Conservation (phyloP, 2,113 vertebrate genomes). For the Chlorodrepanis virens region DNA sequence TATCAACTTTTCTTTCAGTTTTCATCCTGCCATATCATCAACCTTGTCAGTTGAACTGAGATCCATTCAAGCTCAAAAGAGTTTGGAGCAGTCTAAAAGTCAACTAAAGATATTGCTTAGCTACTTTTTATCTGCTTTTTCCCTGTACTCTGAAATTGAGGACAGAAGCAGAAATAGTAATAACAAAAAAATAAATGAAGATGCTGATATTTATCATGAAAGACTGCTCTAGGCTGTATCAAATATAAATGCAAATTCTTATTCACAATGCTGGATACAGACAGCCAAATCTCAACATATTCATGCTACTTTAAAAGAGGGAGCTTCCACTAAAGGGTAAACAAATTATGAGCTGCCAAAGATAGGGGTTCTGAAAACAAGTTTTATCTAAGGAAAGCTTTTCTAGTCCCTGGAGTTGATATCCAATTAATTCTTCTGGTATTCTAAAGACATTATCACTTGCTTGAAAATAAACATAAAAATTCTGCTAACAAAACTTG, state of each 20-base stretch:
- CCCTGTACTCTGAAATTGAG: background rate
- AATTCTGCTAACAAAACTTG: background rate
- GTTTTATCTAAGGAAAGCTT: background rate
- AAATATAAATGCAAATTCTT: constrained; percentile 5
- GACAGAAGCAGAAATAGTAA: background rate
- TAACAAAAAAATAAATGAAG: background rate
- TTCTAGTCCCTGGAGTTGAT: background rate
- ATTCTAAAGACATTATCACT: background rate
- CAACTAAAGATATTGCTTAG: background rate
- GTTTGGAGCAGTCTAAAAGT: background rate
- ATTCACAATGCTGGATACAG: background rate
- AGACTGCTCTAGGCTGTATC: background rate
- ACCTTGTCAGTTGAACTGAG: background rate
- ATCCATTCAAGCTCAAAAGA: background rate
- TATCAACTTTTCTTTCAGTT: background rate
- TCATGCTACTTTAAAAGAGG: background rate
- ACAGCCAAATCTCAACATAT: background rate
- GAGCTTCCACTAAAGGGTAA: background rate
- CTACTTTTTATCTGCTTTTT: background rate
- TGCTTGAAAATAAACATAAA: background rate
- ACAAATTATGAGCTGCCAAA: background rate
- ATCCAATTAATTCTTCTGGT: background rate
- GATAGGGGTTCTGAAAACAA: background rate
- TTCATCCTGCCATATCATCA: background rate
- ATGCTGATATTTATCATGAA: background rate